Base-by-base conservation (phyloP, 2,797 vertebrate genomes). In the Spinus olivaceus region DNA sequence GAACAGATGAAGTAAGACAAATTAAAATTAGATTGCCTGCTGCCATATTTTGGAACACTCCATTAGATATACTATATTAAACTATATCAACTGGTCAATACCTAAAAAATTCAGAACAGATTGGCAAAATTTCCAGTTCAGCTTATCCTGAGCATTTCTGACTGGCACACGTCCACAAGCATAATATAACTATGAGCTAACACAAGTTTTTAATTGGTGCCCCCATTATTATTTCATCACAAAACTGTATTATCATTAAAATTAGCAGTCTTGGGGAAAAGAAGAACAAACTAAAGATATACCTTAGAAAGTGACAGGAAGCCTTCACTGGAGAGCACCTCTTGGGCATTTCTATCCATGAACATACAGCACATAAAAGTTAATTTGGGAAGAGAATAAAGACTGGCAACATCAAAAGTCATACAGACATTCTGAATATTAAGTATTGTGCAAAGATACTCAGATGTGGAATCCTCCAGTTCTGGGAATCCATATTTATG, bases 401-500 rank as follows among this genome's bases (percentile, higher is more conserved):
- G 99, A 92, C 98, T 99, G 96, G 99, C 99, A 96, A 99, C 99
- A 20, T 99, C 99, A 50, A 99, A 99, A 30, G 99, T 99, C 98
- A 99, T 98, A 94, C 99, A 99, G 95, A 99, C 99, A 32, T 99
- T 99, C 97, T 98, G 98, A 81, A 98, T 99, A 96, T 99, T 99
- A 86, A 99, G 98, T 91, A 99, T 98, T 91, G 99, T 99, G 94
- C 99, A 99, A 73, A 99, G 98, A 97, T 99, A 99, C 85, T 99
- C 99, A 1, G 99, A 99, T 0, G 99, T 99, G 59, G 99, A 99
- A 96, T 99, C 99, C 85, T 99, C 99, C 91, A 99, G 97, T 57
- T 99, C 99, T 91, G 99, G 99, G 89, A 99, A 99, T 72, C 99
- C 99, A 1, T 99, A 99, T 95, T 99, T 99, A 97, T 99, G 99